These are phyloP conservation scores for Tetranychus cinnabarinus DNA, from an alignment of 1,140 invertebrate genomes.

Conservation along the genomic window DNA sequence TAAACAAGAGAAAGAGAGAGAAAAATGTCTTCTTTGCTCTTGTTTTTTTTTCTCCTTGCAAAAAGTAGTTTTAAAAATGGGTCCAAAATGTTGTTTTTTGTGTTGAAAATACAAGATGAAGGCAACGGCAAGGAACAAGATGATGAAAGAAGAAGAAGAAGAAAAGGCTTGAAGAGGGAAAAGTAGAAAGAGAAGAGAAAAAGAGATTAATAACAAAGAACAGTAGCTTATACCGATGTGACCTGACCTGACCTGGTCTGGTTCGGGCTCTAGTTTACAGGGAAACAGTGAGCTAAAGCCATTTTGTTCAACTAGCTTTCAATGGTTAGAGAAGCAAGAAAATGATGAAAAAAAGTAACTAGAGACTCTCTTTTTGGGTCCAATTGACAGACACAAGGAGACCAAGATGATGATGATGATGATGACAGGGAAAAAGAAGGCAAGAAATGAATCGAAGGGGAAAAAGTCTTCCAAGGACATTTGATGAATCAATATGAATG, in stretches of 20 bases:
- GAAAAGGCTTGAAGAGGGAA: background rate
- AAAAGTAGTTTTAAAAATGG: background rate
- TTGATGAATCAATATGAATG: no score
- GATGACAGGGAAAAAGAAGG: no score
- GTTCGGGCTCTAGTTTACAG: background rate
- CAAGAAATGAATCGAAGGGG: no score
- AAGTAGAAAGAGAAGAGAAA: background rate
- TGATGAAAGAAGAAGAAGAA: background rate
- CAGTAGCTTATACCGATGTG: background rate
- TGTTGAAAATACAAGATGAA: background rate
- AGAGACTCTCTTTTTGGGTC: no score
- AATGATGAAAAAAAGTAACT: no score
- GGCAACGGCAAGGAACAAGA: background rate
- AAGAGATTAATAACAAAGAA: background rate
- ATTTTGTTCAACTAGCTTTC: background rate
- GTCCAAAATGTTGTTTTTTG: background rate
- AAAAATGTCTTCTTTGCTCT: no score
- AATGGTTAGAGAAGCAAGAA: no score
- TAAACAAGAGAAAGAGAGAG: no score
- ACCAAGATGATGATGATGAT: no score
- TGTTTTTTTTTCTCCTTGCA: no score
- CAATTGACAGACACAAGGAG: no score
- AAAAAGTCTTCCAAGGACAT: no score
- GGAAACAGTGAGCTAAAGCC: background rate
- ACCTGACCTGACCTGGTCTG: background rate